Evolutionary conservation across 2,113 vertebrate species (phyloP).

Genomic region (Oreochromis niloticus): DNA sequence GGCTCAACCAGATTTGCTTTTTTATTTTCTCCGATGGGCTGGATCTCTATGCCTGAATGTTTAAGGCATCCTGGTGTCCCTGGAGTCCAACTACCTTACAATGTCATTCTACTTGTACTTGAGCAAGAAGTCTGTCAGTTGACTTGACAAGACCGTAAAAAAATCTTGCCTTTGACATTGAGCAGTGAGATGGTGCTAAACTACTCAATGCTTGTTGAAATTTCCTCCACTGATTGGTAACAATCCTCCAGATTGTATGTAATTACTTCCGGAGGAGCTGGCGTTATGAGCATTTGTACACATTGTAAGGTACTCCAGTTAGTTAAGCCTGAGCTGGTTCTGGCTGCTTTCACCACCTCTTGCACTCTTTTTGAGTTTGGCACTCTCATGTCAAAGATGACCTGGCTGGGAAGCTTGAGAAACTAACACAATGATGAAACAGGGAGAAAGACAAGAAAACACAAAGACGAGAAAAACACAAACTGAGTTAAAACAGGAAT

Average conservation of each 20-base stretch:
- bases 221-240: background rate
- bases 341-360: background rate
- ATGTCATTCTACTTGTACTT: background rate
- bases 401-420: background rate
- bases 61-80: background rate
- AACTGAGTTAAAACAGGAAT: background rate
- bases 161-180: background rate
- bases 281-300: background rate
- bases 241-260: background rate
- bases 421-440: fast-evolving
- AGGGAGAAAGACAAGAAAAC: background rate
- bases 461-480: background rate
- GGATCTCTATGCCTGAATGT: background rate
- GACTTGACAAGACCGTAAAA: background rate
- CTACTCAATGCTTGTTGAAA: background rate
- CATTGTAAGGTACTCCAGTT: background rate
- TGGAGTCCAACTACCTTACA: background rate
- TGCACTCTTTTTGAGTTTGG: background rate
- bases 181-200: background rate
- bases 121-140: background rate
- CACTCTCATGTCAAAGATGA: background rate
- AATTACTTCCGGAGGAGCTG: background rate
- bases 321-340: background rate
- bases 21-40: background rate
- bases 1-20: background rate